phyloP scores from a whole-genome alignment of 2,113 vertebrate genomes.

The Perognathus longimembris region DNA sequence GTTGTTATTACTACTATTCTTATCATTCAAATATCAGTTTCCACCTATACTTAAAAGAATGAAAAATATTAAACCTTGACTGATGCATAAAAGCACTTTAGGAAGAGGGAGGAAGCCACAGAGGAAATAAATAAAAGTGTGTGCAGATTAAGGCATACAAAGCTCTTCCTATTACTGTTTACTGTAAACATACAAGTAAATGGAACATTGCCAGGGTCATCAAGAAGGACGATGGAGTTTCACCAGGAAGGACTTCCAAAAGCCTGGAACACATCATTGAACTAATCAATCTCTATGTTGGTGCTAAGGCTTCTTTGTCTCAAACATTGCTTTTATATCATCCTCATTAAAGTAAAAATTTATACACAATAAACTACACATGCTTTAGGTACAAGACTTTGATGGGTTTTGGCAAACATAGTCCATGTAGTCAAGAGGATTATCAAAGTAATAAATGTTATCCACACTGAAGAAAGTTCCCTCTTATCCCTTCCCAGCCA shows the following conservation, averaged over 20 bases:
- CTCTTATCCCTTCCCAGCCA: no score
- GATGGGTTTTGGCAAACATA: constrained; percentile 16
- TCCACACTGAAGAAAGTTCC: neutral
- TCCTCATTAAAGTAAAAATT: neutral
- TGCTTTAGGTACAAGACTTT: constrained; percentile 12
- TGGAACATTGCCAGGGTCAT: no score
- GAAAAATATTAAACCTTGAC: constrained; percentile 11
- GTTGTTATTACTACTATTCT: neutral
- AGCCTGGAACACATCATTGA: neutral
- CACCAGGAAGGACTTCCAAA: neutral
- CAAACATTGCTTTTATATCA: neutral
- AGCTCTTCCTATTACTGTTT: neutral
- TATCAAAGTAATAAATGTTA: neutral
- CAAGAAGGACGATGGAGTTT: neutral
- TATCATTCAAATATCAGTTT: constrained; percentile 6
- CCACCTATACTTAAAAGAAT: neutral
- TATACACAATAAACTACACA: neutral
- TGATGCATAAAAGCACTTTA: neutral
- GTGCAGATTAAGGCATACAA: neutral
- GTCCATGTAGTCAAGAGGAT: neutral
- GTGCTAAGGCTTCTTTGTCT: neutral
- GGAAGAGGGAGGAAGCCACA: no score
- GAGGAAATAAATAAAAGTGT: constrained; percentile 14
- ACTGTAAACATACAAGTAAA: neutral
- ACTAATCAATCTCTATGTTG: neutral